Evolutionary conservation across 2,888 invertebrate species (phyloP), one percentile per base, ranked within the genome.

Genomic region (Nomada ruficornis): DNA sequence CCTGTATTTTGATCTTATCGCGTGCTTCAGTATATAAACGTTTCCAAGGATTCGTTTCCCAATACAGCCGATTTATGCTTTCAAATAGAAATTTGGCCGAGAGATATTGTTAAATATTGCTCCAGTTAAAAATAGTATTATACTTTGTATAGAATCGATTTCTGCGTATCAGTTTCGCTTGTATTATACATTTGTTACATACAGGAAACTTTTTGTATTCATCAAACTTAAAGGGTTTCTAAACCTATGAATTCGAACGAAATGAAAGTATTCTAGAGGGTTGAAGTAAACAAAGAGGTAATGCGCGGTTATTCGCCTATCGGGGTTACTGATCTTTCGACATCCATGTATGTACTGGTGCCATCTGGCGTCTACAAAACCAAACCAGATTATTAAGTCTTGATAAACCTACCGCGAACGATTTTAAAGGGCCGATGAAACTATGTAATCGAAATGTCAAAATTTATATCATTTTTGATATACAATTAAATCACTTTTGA

Each of bases 271-370:
- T 89, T 88, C 87, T 57, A n/a, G 69, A 79, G 83, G 81, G 80
- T 80, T 76, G 79, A 87, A 88, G 83, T 77, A 86, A 87, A 89
- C 83, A 83, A 84, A 84, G 81, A 84, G 87, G 83, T 86, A 84
- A 72, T 65, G 73, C 82, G 86, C 89, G 90, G 89, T 91, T 90
- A 87, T 91, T 91, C 88, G 88, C 88, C 88, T 89, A 91, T 90
- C 89, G 89, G 88, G 92, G 91, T 92, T 91, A 91, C 89, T 91
- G 91, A 92, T 93, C 91, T 91, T 80, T 67, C 75, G 75, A 80
- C 81, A 71, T 75, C 67, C 75, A 89, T 90, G 89, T 90, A 90
- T 90, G 90, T 89, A 84, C 89, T 88, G 88, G 85, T 91, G 92
- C 91, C 92, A 91, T 92, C 92, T 92, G 91, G 89, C 89, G 90